Conservation (phyloP, 53 echinoderm and acorn worm genomes). For the Echinarachnius parma region DNA sequence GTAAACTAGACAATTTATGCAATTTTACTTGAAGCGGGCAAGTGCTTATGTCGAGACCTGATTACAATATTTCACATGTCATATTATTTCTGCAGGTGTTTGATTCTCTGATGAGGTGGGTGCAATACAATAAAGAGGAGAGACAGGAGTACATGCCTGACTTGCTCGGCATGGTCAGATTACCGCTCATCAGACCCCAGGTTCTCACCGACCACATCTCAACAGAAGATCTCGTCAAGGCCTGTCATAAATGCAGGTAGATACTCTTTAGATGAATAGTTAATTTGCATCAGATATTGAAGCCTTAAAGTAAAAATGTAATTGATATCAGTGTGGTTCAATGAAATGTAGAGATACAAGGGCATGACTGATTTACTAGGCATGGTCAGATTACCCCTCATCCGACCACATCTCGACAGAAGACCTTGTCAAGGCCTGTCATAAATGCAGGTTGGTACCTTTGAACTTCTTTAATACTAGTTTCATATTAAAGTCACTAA, state of each 20-base stretch:
- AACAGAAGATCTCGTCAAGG: slow-evolving; percentile 76
- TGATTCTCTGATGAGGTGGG: slow-evolving; percentile 92
- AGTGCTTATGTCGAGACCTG: no score
- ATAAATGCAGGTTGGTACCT: slow-evolving; percentile 85
- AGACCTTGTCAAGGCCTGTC: slow-evolving; percentile 74
- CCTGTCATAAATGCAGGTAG: slow-evolving; percentile 88
- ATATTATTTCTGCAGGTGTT: slow-evolving; percentile 70
- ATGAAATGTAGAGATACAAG: slow-evolving; percentile 48
- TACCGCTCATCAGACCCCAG: slow-evolving; percentile 95
- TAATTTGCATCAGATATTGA: no score
- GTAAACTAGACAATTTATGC: no score
- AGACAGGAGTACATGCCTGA: slow-evolving; percentile 73
- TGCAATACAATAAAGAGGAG: slow-evolving; percentile 58
- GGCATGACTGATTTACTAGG: slow-evolving; percentile 82
- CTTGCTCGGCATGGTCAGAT: slow-evolving; percentile 75
- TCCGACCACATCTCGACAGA: slow-evolving; percentile 82
- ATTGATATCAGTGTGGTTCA: slow-evolving; percentile 76
- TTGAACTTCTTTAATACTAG: no score
- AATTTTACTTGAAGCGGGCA: no score
- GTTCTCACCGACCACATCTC: slow-evolving; percentile 84
- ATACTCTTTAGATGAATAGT: slow-evolving; percentile 9
- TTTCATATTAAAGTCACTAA: no score
- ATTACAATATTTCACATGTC: no score
- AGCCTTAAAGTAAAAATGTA: no score
- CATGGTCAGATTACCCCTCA: slow-evolving; percentile 88